Evolutionary conservation across 64 coral and sea anemone species (phyloP), one percentile per base, ranked within the genome.

Genomic region (Stichodactyla helianthus): DNA sequence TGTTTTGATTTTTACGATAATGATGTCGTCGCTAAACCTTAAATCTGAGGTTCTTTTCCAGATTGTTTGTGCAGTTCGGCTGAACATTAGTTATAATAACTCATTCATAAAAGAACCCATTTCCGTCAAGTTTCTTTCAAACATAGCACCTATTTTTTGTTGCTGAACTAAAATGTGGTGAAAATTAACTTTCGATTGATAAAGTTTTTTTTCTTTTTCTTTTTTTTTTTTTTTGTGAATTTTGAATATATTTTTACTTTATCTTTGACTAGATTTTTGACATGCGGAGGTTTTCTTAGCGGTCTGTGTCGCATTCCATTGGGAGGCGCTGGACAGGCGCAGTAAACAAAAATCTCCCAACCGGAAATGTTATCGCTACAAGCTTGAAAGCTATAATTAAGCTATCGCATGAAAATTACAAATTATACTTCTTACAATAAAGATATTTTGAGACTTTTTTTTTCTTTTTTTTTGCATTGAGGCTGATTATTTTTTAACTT

Each of bases 1-100:
- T 65, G 62, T 65, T 65, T 65, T 65, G 62, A 65, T 65, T n/a
- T 44, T 65, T 65, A 65, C 18, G 62, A 65, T 65, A n/a, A 65
- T 23, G 19, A 65, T 22, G 62, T 65, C 62, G 62, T 65, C 62
- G 20, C 62, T 5, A 65, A 65, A n/a, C 19, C 18, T 8, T n/a
- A n/a, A 65, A 22, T 20, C 19, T 9, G 8, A n/a, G 3, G 19
- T n/a, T 13, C 22, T 65, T 65, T n/a, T 65, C 20, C 62, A 65
- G 19, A 22, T 65, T 65, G 19, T 5, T 65, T 65, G 0, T 65
- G 6, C 20, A n/a, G 22, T 65, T 65, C 20, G 19, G 18, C 62
- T 65, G 0, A 20, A 65, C 62, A 5, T 1, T 65, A 20, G 19
- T n/a, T n/a, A n/a, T 65, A 60, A 60, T 17, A 15, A 60, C 14